Evolutionary conservation across 2,797 vertebrate genomes (phyloP).

Genomic region (Anniella stebbinsi): DNA sequence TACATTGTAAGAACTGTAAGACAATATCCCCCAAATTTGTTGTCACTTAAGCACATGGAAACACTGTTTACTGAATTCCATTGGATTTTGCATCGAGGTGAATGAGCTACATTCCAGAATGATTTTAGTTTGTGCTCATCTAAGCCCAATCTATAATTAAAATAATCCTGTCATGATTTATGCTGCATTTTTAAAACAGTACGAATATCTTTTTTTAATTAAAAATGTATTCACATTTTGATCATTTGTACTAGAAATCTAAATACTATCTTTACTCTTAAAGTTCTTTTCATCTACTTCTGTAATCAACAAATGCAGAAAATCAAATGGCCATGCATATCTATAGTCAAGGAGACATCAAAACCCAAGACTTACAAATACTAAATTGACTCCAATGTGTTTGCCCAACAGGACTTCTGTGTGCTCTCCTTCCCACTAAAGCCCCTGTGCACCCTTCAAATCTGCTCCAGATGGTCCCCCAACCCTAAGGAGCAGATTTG

Average conservation of each 20-base stretch:
- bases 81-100: constrained; percentile 34
- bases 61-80: constrained; percentile 15
- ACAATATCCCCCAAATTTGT: constrained; percentile 52
- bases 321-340: neutral
- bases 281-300: neutral
- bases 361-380: neutral
- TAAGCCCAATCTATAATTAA: constrained; percentile 42
- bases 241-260: neutral
- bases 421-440: too few species aligned
- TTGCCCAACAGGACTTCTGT: too few species aligned
- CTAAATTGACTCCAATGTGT: too few species aligned
- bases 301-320: neutral
- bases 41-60: constrained; percentile 59
- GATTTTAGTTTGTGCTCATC: constrained; percentile 63
- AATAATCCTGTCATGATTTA: neutral
- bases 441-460: too few species aligned
- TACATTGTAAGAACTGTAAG: constrained; percentile 11
- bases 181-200: neutral
- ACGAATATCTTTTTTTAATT: neutral
- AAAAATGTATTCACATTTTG: neutral
- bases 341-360: neutral
- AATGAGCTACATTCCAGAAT: constrained; percentile 59
- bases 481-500: too few species aligned
- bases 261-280: neutral
- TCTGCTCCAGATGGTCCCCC: too few species aligned